These are phyloP conservation scores for Ophonus ardosiacus DNA, from an alignment of 2,888 invertebrate species.

Conservation along the genomic window DNA sequence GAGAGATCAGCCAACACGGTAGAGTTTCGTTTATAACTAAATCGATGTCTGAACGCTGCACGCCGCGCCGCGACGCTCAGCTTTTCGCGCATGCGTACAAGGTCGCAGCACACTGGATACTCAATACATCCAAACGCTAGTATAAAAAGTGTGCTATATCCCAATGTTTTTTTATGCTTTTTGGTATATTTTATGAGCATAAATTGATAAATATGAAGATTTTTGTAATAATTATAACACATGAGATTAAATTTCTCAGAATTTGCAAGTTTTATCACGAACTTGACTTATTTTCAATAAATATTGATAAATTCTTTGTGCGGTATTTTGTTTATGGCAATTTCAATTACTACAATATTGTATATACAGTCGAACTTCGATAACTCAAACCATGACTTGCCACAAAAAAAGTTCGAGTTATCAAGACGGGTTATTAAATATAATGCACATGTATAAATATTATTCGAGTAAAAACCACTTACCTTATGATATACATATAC, in stretches of 20 bases:
- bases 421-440: too few relatives aligned
- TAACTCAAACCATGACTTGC: too few relatives aligned
- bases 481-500: too few relatives aligned
- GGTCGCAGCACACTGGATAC: conserved; percentile 22
- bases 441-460: too few relatives aligned
- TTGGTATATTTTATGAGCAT: conserved; percentile 15
- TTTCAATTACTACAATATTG: not conserved
- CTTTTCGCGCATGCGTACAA: conserved; percentile 69
- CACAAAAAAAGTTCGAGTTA: too few relatives aligned
- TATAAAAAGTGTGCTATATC: conserved; percentile 49
- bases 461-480: too few relatives aligned
- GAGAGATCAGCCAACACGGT: conserved; percentile 53
- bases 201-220: conserved; percentile 1
- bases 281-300: not conserved
- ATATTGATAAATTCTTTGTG: not conserved
- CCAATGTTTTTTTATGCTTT: conserved; percentile 5
- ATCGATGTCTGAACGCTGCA: conserved; percentile 71
- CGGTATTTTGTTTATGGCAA: not conserved
- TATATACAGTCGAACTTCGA: too few relatives aligned
- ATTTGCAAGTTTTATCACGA: not conserved
- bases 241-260: not conserved
- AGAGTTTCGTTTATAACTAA: conserved; percentile 68
- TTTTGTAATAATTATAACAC: not conserved
- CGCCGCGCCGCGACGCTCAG: conserved; percentile 74
- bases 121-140: conserved; percentile 59